Evolutionary conservation across 2,113 vertebrate genomes (phyloP), one percentile per base, ranked within the genome.

Genomic region (Lophotis ruficrista): DNA sequence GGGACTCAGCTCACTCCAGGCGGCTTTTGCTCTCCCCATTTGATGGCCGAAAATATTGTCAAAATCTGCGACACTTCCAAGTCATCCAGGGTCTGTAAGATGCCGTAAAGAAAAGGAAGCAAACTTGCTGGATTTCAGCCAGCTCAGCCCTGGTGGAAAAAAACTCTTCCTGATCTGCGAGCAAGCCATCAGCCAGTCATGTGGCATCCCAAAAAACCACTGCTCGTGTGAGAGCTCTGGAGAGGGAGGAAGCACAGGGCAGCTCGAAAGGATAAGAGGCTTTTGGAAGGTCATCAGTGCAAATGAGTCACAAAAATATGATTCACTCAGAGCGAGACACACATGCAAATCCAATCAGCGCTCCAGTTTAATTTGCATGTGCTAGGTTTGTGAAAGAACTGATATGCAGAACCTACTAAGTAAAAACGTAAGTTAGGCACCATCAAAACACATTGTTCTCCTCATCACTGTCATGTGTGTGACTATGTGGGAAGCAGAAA

Each of bases 251-350:
- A 81, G 57, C 69, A 35, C 41, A 37, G 61, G 45, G 70, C 83
- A 69, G 90, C 87, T 91, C 24, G 76, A 6, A 76, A 76, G 93
- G 81, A 95, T 89, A 87, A 93, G 89, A 93, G 54, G 87, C 61
- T 97, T 95, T 96, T 91, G 94, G 82, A 90, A 94, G 89, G 93
- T 90, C 73, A 83, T 61, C 70, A 90, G 69, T 87, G 87, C 91
- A 94, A 95, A 47, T 93, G 95, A 97, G 89, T 97, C 96, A 96
- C 48, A 64, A 23, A 87, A 82, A 10, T 38, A 76, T 96, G 96
- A 97, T 73, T 97, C 93, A 93, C 7, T 68, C 35, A 5, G 33
- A 65, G 28, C 43, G 73, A 91, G 89, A 75, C 20, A 75, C 77
- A 87, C 65, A 76, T 61, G 83, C 66, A 77, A 57, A 94, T 87